These are phyloP conservation scores for Nomada hirtipes DNA, from an alignment of 2,888 invertebrate species.

Conservation along the genomic window DNA sequence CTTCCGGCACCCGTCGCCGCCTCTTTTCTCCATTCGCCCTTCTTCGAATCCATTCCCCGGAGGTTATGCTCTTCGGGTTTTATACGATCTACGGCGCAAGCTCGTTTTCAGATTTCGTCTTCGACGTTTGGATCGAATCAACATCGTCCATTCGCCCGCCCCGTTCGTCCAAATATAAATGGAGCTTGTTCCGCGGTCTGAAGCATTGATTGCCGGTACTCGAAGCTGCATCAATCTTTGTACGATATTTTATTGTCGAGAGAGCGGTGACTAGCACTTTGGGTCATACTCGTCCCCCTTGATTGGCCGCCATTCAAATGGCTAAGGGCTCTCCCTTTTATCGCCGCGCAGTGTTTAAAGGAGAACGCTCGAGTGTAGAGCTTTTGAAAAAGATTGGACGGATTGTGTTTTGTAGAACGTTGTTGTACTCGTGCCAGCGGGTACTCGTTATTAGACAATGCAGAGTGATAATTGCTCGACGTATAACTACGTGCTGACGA, in stretches of 20 bases:
- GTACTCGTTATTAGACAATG: background rate
- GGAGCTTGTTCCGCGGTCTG: slow-evolving; percentile 5
- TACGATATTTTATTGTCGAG: background rate
- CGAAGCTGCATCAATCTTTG: slow-evolving; percentile 20
- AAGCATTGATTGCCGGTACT: slow-evolving; percentile 16
- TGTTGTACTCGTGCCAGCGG: no score
- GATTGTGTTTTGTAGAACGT: background rate
- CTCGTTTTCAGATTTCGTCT: slow-evolving; percentile 31
- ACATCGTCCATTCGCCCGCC: no score
- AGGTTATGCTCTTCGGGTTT: slow-evolving; percentile 50
- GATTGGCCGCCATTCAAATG: background rate
- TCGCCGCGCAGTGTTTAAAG: background rate
- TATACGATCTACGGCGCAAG: slow-evolving; percentile 23
- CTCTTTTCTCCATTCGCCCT: slow-evolving; percentile 3
- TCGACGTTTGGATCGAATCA: background rate
- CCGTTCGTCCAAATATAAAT: background rate
- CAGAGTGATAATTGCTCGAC: no score
- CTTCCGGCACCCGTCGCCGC: slow-evolving; percentile 1
- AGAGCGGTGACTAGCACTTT: background rate
- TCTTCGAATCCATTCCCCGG: background rate
- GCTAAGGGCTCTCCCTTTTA: background rate
- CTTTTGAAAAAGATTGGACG: no score
- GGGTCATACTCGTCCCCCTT: background rate
- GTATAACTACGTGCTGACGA: no score
- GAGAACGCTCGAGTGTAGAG: no score